These are phyloP conservation scores for Xestia ashworthii DNA, from an alignment of 2,888 invertebrate genomes.

Conservation along the genomic window DNA sequence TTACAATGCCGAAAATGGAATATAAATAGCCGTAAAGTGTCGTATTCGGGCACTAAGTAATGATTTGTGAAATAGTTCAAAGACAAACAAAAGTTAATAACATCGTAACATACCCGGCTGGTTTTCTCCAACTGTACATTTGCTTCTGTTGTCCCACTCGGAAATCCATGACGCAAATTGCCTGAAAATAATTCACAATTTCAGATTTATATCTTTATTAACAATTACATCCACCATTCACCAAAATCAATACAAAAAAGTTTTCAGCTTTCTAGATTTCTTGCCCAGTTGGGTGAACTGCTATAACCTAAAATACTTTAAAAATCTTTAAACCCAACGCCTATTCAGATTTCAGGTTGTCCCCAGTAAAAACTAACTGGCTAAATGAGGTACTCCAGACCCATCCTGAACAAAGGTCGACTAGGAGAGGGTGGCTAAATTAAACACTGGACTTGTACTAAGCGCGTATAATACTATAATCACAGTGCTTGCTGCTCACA, in stretches of 20 bases:
- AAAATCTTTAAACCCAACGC: not conserved
- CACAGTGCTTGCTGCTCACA: no score
- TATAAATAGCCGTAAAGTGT: no score
- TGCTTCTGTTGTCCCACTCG: conserved; percentile 86
- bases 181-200: conserved; percentile 74
- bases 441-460: no score
- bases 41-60: no score
- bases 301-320: not conserved
- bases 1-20: no score
- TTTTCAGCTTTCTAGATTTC: not conserved
- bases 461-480: no score
- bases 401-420: no score
- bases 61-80: not conserved
- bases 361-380: not conserved
- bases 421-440: no score
- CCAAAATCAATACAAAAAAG: no score
- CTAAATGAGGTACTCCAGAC: not conserved
- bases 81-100: not conserved
- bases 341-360: not conserved
- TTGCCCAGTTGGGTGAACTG: not conserved
- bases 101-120: conserved; percentile 75
- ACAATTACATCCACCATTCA: not conserved
- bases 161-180: conserved; percentile 88
- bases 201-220: not conserved
- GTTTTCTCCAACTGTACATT: conserved; percentile 85